Conservation (phyloP, 2,113 vertebrate species). For the chimpanzee (Pan troglodytes) region NHGRI_mPanTro3-v2.1_pri NC_072402.2:34246501-34247000, state of each 20-base stretch:
- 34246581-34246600: background rate
- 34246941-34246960: constrained; percentile 8
- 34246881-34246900: no score
- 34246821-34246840: background rate
- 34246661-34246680: constrained; percentile 7
- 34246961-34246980: constrained; percentile 19
- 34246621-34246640: background rate
- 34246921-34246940: background rate
- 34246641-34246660: background rate
- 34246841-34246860: background rate
- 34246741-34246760: background rate
- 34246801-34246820: background rate
- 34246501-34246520: background rate
- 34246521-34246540: background rate
- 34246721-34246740: background rate
- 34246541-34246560: background rate
- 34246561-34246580: background rate
- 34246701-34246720: background rate
- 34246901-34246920: background rate
- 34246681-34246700: background rate
- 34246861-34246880: background rate
- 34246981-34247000: constrained; percentile 52
- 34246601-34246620: background rate
- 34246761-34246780: background rate
- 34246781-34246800: background rate